These are phyloP conservation scores for Tetragnatha versicolor DNA, from an alignment of 1,140 invertebrate genomes.

Conservation along the genomic window DNA sequence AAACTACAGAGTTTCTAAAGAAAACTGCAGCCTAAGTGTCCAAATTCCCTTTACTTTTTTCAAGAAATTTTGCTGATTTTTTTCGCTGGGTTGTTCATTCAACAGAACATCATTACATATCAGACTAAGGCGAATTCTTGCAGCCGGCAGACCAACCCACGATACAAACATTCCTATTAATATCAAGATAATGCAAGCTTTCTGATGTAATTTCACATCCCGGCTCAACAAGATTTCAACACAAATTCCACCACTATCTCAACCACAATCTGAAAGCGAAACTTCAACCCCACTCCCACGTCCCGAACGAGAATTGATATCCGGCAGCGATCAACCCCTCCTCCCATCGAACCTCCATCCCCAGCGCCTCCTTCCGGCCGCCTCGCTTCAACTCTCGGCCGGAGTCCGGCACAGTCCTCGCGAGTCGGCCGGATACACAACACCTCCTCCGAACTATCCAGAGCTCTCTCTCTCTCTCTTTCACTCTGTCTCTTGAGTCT, in stretches of 20 bases:
- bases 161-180: too few relatives aligned
- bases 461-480: not conserved
- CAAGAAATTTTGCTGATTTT: too few relatives aligned
- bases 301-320: slow-evolving; percentile 6
- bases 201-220: too few relatives aligned
- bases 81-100: too few relatives aligned
- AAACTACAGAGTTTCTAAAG: too few relatives aligned
- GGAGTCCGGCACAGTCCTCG: not conserved
- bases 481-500: not conserved
- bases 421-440: not conserved
- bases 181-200: too few relatives aligned
- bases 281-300: not conserved
- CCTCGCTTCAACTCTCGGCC: slow-evolving; percentile 12
- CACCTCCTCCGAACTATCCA: not conserved
- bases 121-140: too few relatives aligned
- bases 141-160: too few relatives aligned
- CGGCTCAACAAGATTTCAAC: too few relatives aligned
- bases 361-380: slow-evolving; percentile 1
- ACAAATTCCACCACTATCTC: not conserved
- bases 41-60: too few relatives aligned
- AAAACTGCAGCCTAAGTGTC: too few relatives aligned
- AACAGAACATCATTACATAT: too few relatives aligned
- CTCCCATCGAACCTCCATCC: not conserved
- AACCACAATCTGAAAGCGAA: not conserved
- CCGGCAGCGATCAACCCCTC: not conserved